A percentile compares a stretch with the other conserved stretches of the same genome.
Conservation (phyloP, 2,113 vertebrate species). For the Rattus norvegicus region GRCr8 NC_086030.1:33518501-33519000, state of each 20-base stretch:
- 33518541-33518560: not conserved
- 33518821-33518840: no score
- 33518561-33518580: not conserved
- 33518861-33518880: not conserved
- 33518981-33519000: not conserved
- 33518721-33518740: not conserved
- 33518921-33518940: not conserved
- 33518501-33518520: not conserved
- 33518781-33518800: not conserved
- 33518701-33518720: not conserved
- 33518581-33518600: not conserved
- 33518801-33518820: not conserved
- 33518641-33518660: not conserved
- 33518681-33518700: not conserved
- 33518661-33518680: no score
- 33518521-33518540: not conserved
- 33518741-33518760: not conserved
- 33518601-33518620: not conserved
- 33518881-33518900: not conserved
- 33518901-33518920: not conserved
- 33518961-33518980: not conserved
- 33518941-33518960: not conserved
- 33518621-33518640: not conserved
- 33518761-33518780: not conserved
- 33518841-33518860: no score